Percentiles rank a stretch among this genome's conserved stretches.
Conservation (phyloP, 2,797 vertebrate species). For the Macrochelys suwanniensis region DNA sequence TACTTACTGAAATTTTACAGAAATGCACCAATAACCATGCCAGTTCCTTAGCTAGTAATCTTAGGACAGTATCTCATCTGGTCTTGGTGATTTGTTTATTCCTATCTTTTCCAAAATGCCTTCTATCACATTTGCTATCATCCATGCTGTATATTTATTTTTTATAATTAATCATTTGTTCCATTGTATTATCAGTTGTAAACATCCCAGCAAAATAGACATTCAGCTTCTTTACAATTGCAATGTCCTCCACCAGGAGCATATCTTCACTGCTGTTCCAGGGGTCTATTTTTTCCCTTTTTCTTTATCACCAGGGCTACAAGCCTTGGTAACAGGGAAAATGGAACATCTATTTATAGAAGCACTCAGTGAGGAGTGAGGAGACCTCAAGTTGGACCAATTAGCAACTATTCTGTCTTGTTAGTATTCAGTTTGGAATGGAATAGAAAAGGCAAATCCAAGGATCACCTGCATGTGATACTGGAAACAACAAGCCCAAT, state of each 20-base stretch:
- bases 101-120: rapidly evolving
- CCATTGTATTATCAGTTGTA: not conserved
- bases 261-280: constrained; percentile 15
- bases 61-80: not conserved
- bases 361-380: constrained; percentile 44
- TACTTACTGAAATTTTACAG: not conserved
- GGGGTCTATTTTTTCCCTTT: constrained; percentile 22
- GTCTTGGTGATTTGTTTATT: not conserved
- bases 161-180: not conserved
- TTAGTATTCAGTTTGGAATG: constrained; percentile 41
- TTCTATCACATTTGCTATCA: not conserved
- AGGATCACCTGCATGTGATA: constrained; percentile 56
- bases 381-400: constrained; percentile 64
- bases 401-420: constrained; percentile 51
- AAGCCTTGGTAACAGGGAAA: constrained; percentile 70
- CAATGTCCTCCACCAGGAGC: not conserved
- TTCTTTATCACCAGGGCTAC: constrained; percentile 73
- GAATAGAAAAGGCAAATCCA: constrained; percentile 45
- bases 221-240: constrained; percentile 8
- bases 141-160: not conserved
- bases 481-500: constrained; percentile 34
- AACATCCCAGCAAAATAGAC: constrained; percentile 4
- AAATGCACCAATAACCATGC: not conserved
- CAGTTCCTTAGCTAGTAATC: not conserved
- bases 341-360: constrained; percentile 70